These are phyloP conservation scores for Todus mexicanus DNA, from an alignment of 2,797 vertebrate species.

Conservation along the genomic window DNA sequence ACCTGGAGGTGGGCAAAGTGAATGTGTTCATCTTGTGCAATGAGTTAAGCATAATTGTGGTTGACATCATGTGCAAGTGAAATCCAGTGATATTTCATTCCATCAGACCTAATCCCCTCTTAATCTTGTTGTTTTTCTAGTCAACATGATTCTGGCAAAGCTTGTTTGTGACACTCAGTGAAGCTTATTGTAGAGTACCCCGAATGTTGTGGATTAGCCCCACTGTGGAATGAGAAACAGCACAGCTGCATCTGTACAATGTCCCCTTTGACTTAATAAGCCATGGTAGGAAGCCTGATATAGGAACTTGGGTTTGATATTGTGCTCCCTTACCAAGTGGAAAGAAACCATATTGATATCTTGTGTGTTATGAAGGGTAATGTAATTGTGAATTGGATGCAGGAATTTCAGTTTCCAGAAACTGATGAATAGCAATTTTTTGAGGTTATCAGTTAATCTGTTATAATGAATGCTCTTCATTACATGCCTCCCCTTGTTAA, in stretches of 20 bases:
- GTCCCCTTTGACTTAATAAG: neutral
- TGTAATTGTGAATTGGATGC: slow-evolving; percentile 23
- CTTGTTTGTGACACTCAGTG: neutral
- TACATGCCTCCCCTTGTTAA: slow-evolving; percentile 65
- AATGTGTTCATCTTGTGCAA: neutral
- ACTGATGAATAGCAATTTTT: slow-evolving; percentile 56
- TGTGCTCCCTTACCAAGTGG: neutral
- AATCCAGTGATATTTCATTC: slow-evolving; percentile 25
- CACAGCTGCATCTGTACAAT: neutral
- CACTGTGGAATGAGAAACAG: neutral
- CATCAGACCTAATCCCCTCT: neutral
- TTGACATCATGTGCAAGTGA: neutral
- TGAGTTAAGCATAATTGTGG: neutral
- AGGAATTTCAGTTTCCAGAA: slow-evolving; percentile 27
- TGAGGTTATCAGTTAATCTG: slow-evolving; percentile 69
- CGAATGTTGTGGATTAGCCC: neutral
- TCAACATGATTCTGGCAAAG: neutral
- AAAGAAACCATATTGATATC: neutral
- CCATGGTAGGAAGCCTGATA: neutral
- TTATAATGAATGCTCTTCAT: slow-evolving; percentile 71
- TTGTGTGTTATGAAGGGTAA: slow-evolving; percentile 1
- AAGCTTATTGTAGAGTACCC: neutral
- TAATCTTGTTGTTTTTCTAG: neutral
- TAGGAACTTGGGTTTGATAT: neutral
- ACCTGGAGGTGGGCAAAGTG: neutral